Evolutionary conservation across 2,113 vertebrate genomes (phyloP).

Genomic region (Nothoprocta pentlandii): DNA sequence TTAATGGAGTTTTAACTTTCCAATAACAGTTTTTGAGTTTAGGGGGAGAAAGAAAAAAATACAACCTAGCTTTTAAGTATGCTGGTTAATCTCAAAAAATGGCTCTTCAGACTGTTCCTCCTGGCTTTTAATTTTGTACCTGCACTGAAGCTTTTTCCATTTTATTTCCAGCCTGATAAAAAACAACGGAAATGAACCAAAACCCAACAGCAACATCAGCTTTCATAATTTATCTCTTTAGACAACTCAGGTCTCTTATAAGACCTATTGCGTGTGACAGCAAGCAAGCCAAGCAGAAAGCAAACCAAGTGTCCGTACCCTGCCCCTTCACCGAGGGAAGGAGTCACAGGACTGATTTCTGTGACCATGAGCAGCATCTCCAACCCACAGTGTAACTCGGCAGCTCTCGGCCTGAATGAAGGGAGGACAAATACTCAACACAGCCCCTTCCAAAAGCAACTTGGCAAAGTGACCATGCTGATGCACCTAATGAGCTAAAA

Average conservation of each 20-base stretch:
- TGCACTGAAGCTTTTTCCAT: neutral
- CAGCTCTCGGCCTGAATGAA: neutral
- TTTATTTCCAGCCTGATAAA: neutral
- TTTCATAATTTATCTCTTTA: slow-evolving; percentile 31
- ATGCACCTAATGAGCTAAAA: neutral
- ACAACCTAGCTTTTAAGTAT: neutral
- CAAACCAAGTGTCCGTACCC: neutral
- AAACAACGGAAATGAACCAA: slow-evolving; percentile 16
- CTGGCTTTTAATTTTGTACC: neutral
- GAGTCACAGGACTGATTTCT: neutral
- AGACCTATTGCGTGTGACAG: neutral
- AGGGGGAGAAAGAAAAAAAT: neutral
- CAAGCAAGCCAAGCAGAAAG: slow-evolving; percentile 45
- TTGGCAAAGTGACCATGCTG: neutral
- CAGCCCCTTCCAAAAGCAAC: neutral
- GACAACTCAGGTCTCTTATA: neutral
- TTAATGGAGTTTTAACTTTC: neutral
- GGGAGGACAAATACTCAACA: neutral
- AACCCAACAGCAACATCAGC: slow-evolving; percentile 44
- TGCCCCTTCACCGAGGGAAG: neutral
- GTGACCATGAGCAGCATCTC: neutral
- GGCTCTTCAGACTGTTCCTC: neutral
- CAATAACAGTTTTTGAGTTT: neutral
- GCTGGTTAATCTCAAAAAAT: neutral
- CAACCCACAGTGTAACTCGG: accelerated